These are phyloP conservation scores for Limnephilus auricula DNA, from an alignment of 2,888 invertebrate species.

Conservation along the genomic window DNA sequence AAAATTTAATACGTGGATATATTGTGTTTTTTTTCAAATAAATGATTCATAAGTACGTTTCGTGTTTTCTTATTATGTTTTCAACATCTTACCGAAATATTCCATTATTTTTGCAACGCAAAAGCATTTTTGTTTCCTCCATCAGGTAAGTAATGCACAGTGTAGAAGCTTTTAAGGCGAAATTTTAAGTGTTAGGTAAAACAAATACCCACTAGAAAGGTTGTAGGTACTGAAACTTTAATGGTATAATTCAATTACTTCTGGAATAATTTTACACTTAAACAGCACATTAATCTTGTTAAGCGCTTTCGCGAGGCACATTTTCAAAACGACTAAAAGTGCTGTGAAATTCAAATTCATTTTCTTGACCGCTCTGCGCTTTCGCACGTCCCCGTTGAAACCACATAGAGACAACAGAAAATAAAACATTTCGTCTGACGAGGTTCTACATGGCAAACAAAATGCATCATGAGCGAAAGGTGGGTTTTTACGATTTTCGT, in stretches of 20 bases:
- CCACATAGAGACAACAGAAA: not conserved
- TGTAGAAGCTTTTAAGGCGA: not conserved
- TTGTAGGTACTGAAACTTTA: not conserved
- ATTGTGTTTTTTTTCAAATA: not conserved
- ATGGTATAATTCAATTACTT: conserved; percentile 24
- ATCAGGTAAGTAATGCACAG: not conserved
- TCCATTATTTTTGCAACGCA: not conserved
- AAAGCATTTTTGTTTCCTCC: not conserved
- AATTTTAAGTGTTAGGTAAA: not conserved
- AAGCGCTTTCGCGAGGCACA: conserved; percentile 26
- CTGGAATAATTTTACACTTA: conserved; percentile 35
- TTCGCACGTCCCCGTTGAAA: not conserved
- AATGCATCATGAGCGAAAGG: not conserved
- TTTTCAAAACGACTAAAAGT: conserved; percentile 25
- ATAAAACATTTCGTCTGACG: not conserved
- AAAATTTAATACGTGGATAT: not conserved
- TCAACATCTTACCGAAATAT: not conserved
- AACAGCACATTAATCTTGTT: conserved; percentile 45
- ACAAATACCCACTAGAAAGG: not conserved
- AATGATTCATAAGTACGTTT: not conserved
- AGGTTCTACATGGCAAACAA: not conserved
- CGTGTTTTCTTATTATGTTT: not conserved
- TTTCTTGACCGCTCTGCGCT: conserved; percentile 4
- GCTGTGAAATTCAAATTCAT: conserved; percentile 14
- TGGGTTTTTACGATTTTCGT: not conserved